phyloP scores from a whole-genome alignment of 1,140 invertebrate species.

The Sesamia nonagrioides region DNA sequence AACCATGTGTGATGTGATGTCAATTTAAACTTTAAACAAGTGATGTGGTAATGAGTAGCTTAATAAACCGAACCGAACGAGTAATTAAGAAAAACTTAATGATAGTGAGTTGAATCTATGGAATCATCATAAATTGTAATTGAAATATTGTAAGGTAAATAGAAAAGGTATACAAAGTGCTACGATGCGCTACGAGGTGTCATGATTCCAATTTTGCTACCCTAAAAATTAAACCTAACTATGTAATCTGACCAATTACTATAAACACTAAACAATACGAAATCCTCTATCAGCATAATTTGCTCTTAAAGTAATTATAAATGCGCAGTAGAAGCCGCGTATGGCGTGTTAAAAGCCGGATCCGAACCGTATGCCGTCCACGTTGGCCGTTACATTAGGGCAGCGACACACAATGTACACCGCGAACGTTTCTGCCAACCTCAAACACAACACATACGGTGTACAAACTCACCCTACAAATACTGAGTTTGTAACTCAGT shows the following conservation, averaged over 20 bases:
- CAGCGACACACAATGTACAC: constrained; percentile 57
- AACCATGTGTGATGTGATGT: too few relatives aligned
- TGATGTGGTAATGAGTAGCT: too few relatives aligned
- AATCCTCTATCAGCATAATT: constrained; percentile 68
- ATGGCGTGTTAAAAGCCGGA: constrained; percentile 71
- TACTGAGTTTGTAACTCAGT: not conserved
- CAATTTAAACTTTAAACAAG: too few relatives aligned
- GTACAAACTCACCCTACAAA: constrained; percentile 13
- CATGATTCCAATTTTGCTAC: not conserved
- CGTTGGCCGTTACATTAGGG: constrained; percentile 74
- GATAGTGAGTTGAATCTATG: too few relatives aligned
- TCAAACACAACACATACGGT: not conserved
- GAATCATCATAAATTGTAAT: too few relatives aligned
- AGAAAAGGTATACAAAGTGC: not conserved
- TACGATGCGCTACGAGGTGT: not conserved
- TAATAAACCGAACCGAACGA: too few relatives aligned
- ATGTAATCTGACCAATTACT: constrained; percentile 20
- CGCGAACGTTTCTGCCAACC: constrained; percentile 20
- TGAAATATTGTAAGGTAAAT: too few relatives aligned
- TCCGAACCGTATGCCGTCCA: constrained; percentile 72
- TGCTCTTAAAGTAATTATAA: constrained; percentile 74
- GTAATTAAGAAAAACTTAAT: too few relatives aligned
- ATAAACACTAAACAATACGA: constrained; percentile 24
- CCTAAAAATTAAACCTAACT: constrained; percentile 6
- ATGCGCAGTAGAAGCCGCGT: constrained; percentile 62